These are phyloP conservation scores for Toxotes jaculatrix DNA, from an alignment of 2,113 vertebrate genomes.

Conservation along the genomic window DNA sequence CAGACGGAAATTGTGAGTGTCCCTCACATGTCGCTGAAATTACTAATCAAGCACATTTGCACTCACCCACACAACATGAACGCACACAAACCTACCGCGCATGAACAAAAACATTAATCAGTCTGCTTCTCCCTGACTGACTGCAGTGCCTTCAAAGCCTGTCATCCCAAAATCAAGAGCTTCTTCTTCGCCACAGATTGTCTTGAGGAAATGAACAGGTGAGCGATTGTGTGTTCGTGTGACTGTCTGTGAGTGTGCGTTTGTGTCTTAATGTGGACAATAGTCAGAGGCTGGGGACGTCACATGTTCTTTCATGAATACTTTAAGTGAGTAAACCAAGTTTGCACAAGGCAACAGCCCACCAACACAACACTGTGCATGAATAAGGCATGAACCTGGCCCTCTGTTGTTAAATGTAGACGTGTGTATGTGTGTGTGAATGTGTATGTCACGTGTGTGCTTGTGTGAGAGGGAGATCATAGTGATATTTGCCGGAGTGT, in stretches of 20 bases:
- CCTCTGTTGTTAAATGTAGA: slow-evolving; percentile 53
- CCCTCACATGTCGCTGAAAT: slow-evolving; percentile 65
- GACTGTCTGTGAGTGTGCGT: slow-evolving; percentile 9
- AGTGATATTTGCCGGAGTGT: slow-evolving; percentile 61
- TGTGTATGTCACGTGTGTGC: slow-evolving; percentile 34
- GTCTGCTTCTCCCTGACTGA: slow-evolving; percentile 56
- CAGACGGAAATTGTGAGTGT: slow-evolving; percentile 93
- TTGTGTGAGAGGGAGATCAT: slow-evolving; percentile 37
- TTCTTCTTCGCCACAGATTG: slow-evolving; percentile 94
- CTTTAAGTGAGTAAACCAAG: slow-evolving; percentile 70
- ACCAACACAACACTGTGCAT: slow-evolving; percentile 57
- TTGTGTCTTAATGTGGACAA: slow-evolving; percentile 47
- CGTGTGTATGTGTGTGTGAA: slow-evolving; percentile 6
- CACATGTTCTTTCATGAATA: slow-evolving; percentile 69
- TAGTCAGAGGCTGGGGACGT: slow-evolving; percentile 25
- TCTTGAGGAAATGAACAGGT: slow-evolving; percentile 97
- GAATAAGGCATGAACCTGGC: slow-evolving; percentile 69
- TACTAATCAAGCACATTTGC: slow-evolving; percentile 76
- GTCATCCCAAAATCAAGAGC: slow-evolving; percentile 94
- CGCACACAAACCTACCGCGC: slow-evolving; percentile 1
- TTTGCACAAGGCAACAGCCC: slow-evolving; percentile 66
- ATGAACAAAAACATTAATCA: slow-evolving; percentile 55
- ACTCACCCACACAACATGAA: slow-evolving; percentile 53
- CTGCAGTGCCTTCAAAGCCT: slow-evolving; percentile 92
- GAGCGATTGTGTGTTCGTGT: slow-evolving; percentile 50